Evolutionary conservation across 2,797 vertebrate species (phyloP).

Genomic region (Rhabdophis nuchalis): DNA sequence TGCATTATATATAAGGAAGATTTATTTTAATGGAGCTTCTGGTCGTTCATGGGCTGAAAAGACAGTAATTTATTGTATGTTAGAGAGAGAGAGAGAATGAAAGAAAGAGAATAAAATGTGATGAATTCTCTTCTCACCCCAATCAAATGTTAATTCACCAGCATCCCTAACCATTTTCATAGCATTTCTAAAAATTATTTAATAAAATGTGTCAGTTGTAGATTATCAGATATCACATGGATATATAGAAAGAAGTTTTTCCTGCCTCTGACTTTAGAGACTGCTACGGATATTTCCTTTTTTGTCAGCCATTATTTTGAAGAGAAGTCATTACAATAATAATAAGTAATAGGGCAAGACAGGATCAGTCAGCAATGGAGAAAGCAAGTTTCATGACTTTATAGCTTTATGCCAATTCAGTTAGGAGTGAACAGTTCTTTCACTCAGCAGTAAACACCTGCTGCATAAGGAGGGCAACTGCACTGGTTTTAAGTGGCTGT

Average conservation of each 20-base stretch:
- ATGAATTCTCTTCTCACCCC: background rate
- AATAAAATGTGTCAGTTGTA: background rate
- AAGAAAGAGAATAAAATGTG: background rate
- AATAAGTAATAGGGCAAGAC: background rate
- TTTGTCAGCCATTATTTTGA: background rate
- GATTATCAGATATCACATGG: background rate
- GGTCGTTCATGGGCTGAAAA: constrained; percentile 1
- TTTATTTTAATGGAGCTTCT: constrained; percentile 49
- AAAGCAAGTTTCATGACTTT: background rate
- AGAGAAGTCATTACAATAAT: background rate
- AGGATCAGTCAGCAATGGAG: background rate
- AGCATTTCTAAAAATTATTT: background rate
- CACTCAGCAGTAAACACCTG: background rate
- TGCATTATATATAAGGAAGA: constrained; percentile 23
- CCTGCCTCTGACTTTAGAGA: background rate
- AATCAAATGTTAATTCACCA: background rate
- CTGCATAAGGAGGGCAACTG: background rate
- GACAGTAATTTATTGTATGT: background rate
- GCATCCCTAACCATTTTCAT: background rate
- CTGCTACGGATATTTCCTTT: background rate
- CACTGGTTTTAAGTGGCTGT: background rate
- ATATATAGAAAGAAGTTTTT: background rate
- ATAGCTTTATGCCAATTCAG: background rate
- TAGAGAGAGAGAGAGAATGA: background rate
- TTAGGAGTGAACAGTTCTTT: background rate